Percentiles rank a stretch among this genome's conserved stretches.
These are phyloP conservation scores for Dendropsophus ebraccatus DNA, from an alignment of 2,113 vertebrate species.

Conservation along the genomic window DNA sequence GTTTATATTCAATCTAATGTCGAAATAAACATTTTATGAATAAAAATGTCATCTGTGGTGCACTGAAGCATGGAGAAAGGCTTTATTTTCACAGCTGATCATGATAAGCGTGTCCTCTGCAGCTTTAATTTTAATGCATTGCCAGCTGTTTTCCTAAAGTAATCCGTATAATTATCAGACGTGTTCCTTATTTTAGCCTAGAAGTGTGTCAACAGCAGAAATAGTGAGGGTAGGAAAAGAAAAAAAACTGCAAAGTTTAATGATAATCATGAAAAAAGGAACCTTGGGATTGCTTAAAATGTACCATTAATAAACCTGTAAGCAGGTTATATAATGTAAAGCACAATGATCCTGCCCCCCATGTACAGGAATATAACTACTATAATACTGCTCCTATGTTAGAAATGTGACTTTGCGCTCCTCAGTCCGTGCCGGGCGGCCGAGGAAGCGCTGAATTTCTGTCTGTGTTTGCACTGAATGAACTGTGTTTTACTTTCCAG, in stretches of 20 bases:
- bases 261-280: neutral
- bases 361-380: too few relatives aligned
- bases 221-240: neutral
- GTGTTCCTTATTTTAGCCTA: conserved; percentile 3
- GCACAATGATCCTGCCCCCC: too few relatives aligned
- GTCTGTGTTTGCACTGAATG: too few relatives aligned
- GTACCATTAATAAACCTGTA: neutral
- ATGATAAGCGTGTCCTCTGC: conserved; percentile 9
- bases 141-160: conserved; percentile 41
- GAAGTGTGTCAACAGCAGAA: neutral
- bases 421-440: too few relatives aligned
- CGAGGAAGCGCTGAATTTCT: too few relatives aligned
- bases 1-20: neutral
- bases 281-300: neutral
- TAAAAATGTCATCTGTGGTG: neutral
- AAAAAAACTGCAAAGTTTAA: conserved; percentile 2
- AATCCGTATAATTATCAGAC: conserved; percentile 25
- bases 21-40: neutral
- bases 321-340: neutral
- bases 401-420: too few relatives aligned
- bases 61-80: neutral
- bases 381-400: too few relatives aligned
- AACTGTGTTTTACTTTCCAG: too few relatives aligned
- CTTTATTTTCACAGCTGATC: conserved; percentile 34
- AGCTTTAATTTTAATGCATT: conserved; percentile 27